Evolutionary conservation across 2,888 invertebrate genomes (phyloP).

Genomic region (Pachydiplax longipennis): DNA sequence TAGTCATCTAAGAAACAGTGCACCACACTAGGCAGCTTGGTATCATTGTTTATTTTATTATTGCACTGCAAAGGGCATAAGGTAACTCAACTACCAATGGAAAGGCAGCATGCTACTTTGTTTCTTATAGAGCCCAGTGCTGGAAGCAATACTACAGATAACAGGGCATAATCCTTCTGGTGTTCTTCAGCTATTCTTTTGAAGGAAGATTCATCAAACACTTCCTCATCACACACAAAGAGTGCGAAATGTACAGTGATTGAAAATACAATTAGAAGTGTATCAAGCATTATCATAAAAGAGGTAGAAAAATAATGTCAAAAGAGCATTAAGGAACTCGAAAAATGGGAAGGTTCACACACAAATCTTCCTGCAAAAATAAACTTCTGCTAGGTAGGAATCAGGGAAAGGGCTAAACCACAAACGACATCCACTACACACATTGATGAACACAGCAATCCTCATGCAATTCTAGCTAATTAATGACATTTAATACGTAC

Average conservation of each 20-base stretch:
- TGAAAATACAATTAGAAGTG: neutral
- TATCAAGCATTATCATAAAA: conserved; percentile 3
- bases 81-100: conserved; percentile 22
- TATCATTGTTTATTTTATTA: neutral
- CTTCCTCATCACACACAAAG: conserved; percentile 18
- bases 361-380: conserved; percentile 45
- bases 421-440: conserved; percentile 26
- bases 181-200: conserved; percentile 19
- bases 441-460: neutral
- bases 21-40: conserved; percentile 35
- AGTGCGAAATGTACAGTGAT: conserved; percentile 40
- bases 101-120: conserved; percentile 23
- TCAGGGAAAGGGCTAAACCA: conserved; percentile 1
- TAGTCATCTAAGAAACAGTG: conserved; percentile 28
- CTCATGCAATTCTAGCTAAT: conserved; percentile 26
- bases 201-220: conserved; percentile 42
- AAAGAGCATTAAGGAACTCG: neutral
- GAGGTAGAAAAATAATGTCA: neutral
- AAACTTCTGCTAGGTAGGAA: conserved; percentile 42
- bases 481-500: neutral
- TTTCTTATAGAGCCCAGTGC: neutral
- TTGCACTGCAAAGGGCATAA: conserved; percentile 6
- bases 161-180: conserved; percentile 28
- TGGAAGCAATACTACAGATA: conserved; percentile 30
- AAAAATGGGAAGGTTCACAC: conserved; percentile 42